Percentiles rank a stretch among this genome's conserved stretches.
Evolutionary conservation across 2,113 vertebrate genomes (phyloP).

Genomic region (Passerina amoena): DNA sequence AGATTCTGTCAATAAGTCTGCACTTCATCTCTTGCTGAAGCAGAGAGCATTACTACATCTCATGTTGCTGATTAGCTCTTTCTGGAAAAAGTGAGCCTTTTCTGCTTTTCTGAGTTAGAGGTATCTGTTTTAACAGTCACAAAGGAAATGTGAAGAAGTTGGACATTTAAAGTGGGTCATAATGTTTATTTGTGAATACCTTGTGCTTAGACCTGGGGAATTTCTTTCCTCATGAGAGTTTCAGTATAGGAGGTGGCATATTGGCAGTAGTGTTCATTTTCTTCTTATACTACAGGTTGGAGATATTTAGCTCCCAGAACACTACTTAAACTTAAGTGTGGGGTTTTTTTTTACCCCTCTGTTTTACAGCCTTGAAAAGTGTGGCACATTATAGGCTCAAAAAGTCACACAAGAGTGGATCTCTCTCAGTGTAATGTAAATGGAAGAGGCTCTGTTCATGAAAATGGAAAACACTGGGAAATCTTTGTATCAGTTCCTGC

Average conservation of each 20-base stretch:
- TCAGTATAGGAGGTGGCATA: neutral
- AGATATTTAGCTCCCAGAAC: neutral
- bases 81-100: neutral
- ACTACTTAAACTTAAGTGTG: neutral
- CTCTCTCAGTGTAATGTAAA: neutral
- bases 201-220: neutral
- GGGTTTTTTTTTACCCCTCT: neutral
- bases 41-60: neutral
- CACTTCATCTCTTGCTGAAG: neutral
- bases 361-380: neutral
- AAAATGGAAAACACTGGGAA: neutral
- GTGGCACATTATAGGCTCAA: neutral
- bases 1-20: conserved; percentile 7
- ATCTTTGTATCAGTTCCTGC: neutral
- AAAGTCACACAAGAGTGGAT: neutral
- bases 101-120: neutral
- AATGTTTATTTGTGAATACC: neutral
- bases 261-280: neutral
- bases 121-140: neutral
- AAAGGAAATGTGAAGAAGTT: neutral
- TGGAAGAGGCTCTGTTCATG: neutral
- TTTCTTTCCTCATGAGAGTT: neutral
- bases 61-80: neutral
- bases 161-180: neutral
- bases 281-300: neutral